Base-by-base conservation (phyloP, 1,140 invertebrate species). In the Rhopalosiphum padi region DNA sequence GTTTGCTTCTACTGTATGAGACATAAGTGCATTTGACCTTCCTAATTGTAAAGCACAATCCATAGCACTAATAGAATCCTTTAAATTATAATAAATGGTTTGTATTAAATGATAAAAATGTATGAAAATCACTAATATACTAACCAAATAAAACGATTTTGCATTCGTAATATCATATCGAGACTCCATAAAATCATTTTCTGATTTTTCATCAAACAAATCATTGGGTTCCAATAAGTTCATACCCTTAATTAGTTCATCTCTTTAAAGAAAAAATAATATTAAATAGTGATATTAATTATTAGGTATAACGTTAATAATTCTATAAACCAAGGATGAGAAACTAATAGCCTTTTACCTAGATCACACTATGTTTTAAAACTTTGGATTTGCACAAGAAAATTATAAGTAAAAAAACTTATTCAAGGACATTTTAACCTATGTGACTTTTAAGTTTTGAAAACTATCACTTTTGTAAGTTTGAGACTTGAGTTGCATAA, bases 91-190 rank as follows among this genome's bases (percentile, higher is more conserved):
- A 91, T 30, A 53, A 89, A 53, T 89, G 6, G 22, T 22, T 89
- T 35, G 23, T 55, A 55, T 37, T 30, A 53, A 89, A 53, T 53
- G 1, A 53, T 37, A 55, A 89, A 18, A 55, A 41, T 37, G 2
- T 25, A 53, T 48, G 2, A 22, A 21, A 35, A 91, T 55, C n/a
- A n/a, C 3, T 82, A 37, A 37, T 77, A 7, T 83, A 83, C 43
- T 30, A 85, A 93, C 91, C 48, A 93, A 85, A 51, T 93, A 93
- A 51, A 93, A 85, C 1, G 91, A 53, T 53, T 93, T 93, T 4
- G 77, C 82, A n/a, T 85, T 41, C 30, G 68, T 5, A 43, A 93
- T 53, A 85, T 41, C 15, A 85, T 25, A 41, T 35, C 91, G 43
- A 23, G 18, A 93, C 30, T 93, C 91, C 35, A 93, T 53, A 37